phyloP scores from a whole-genome alignment of 2,797 vertebrate genomes.

The Anabacerthia variegaticeps region DNA sequence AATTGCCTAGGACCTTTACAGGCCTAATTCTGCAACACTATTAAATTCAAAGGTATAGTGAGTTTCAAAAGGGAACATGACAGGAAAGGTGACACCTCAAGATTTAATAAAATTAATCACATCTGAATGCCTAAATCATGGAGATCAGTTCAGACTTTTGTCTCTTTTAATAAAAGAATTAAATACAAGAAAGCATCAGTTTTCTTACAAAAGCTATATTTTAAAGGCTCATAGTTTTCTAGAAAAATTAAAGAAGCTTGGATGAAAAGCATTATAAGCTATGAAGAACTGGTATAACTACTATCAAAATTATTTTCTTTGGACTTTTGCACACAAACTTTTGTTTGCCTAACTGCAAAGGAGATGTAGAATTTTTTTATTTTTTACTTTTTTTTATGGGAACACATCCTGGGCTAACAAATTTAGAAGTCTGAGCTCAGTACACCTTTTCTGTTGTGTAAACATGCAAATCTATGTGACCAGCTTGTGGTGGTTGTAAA shows the following conservation, averaged over 20 bases:
- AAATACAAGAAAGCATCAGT: not conserved
- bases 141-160: not conserved
- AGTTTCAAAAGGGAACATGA: slow-evolving; percentile 9
- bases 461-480: slow-evolving; percentile 42
- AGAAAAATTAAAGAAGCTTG: not conserved
- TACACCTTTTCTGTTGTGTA: not conserved
- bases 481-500: not conserved
- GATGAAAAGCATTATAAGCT: not conserved
- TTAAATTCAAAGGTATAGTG: not conserved
- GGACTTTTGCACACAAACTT: not conserved
- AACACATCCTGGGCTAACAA: not conserved
- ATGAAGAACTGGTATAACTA: not conserved
- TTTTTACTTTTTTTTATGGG: not conserved
- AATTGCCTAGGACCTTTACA: not conserved
- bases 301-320: not conserved
- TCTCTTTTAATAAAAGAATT: not conserved
- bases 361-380: not conserved
- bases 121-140: not conserved
- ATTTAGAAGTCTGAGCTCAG: not conserved
- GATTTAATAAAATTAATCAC: slow-evolving; percentile 21
- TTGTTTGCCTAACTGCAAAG: not conserved
- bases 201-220: not conserved
- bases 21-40: not conserved
- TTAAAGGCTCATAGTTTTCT: not conserved
- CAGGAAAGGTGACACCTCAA: slow-evolving; percentile 1